Evolutionary conservation across 2,888 invertebrate species (phyloP), one percentile per base, ranked within the genome.

Genomic region (Plebejus anna): DNA sequence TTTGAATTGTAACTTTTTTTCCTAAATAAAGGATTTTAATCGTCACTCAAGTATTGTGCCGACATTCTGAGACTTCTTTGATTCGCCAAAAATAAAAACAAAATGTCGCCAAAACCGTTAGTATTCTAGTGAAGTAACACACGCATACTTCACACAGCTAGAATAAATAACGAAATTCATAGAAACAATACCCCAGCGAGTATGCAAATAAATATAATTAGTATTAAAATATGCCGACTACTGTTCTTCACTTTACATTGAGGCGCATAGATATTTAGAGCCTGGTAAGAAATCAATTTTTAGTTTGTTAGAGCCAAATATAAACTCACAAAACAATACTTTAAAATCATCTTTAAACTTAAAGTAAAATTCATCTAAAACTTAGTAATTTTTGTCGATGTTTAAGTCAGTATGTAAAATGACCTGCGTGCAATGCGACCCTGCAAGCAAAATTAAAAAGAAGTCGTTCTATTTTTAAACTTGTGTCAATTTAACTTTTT

Each of bases 381-480:
- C 32, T 32, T 32, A 32, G 32, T 32, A 1, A 32, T 32, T 32
- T 32, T 32, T 32, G 42, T 4, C 42, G 3, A 42, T 42, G 5
- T 42, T 42, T 6, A 42, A 42, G 5, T 2, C 42, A 7, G 42
- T 42, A 42, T 61, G 66, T 66, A 66, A 36, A 32, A 66, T 32
- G 16, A 66, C 32, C 66, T 66, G 32, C 66, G 22, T 72, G 47
- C 47, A 72, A 55, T 72, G 47, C 47, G 47, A 55, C 6, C 75
- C 77, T 79, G 76, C 80, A 80, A 83, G 82, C 84, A 86, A 86
- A 84, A 87, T 86, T 86, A 86, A 84, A 83, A 81, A 82, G 82
- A 83, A 80, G 79, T 81, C 78, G 84, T 86, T 88, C 86, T 89
- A 88, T 88, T 87, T 88, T 88, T 88, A 86, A 88, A 85, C 83